phyloP scores from a whole-genome alignment of 2,888 invertebrate species.

The Lepetodrilus schrolli region DNA sequence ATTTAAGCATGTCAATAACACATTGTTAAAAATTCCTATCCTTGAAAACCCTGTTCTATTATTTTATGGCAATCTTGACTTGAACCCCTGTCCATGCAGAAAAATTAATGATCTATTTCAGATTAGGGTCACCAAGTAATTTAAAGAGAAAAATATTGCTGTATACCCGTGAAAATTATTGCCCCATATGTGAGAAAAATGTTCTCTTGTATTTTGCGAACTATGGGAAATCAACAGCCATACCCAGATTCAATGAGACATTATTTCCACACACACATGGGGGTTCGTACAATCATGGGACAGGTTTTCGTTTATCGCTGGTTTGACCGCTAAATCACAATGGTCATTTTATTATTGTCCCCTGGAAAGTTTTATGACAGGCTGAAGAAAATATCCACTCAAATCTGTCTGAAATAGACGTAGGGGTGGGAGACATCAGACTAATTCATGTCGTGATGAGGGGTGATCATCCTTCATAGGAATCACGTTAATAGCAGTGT shows the following conservation, averaged over 20 bases:
- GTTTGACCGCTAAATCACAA: constrained; percentile 20
- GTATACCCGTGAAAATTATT: not conserved
- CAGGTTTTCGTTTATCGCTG: not conserved
- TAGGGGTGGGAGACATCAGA: not conserved
- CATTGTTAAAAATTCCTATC: no score
- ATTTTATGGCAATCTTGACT: no score
- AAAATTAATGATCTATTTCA: not conserved
- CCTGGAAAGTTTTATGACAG: constrained; percentile 5
- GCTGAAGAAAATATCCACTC: not conserved
- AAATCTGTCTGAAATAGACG: not conserved
- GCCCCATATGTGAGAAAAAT: not conserved
- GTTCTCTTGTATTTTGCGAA: not conserved
- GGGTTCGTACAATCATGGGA: not conserved
- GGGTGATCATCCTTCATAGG: not conserved
- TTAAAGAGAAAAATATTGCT: no score
- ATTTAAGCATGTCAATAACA: no score
- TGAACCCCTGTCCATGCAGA: no score
- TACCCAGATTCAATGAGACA: not conserved
- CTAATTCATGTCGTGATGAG: not conserved
- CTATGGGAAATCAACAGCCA: constrained; percentile 7
- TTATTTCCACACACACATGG: constrained; percentile 10
- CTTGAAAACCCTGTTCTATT: no score
- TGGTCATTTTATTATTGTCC: constrained; percentile 1
- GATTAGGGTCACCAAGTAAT: no score
- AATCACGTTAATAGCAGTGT: no score